phyloP scores from a whole-genome alignment of 2,888 invertebrate genomes.

The Chamaedrilus cognettii region DNA sequence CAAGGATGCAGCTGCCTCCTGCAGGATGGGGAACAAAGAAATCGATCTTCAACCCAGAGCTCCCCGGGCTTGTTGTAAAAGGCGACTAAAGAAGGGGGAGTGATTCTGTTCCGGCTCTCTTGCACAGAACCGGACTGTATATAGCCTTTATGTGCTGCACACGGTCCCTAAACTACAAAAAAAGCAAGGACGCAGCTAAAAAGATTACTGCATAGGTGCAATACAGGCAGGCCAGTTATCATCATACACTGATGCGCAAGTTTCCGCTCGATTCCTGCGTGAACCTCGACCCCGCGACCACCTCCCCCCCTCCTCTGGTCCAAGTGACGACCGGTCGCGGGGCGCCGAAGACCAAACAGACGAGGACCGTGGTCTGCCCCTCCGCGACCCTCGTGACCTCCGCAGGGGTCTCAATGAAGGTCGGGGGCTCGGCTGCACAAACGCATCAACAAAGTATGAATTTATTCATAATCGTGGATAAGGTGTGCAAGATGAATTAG shows the following conservation, averaged over 20 bases:
- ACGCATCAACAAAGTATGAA: too few species aligned
- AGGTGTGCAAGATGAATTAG: too few species aligned
- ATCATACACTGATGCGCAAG: slow-evolving; percentile 16
- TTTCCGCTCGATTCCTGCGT: slow-evolving; percentile 15
- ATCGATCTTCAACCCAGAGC: too few species aligned
- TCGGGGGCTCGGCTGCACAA: slow-evolving; percentile 64
- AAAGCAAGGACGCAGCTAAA: neutral
- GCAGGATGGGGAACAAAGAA: too few species aligned
- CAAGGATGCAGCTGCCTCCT: neutral
- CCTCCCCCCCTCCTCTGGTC: slow-evolving; percentile 61
- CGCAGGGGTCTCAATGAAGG: slow-evolving; percentile 79
- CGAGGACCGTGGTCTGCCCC: slow-evolving; percentile 42
- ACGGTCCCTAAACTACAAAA: too few species aligned
- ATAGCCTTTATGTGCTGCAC: too few species aligned
- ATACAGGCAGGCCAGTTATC: neutral
- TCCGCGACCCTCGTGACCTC: slow-evolving; percentile 48
- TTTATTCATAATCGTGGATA: too few species aligned
- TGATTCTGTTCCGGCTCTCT: too few species aligned
- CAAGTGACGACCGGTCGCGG: slow-evolving; percentile 93
- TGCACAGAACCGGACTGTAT: too few species aligned
- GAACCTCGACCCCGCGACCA: slow-evolving; percentile 12
- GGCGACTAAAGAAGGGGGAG: too few species aligned
- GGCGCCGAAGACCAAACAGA: slow-evolving; percentile 91
- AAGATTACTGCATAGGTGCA: neutral
- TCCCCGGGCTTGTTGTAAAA: too few species aligned